These are phyloP conservation scores for Xiphorhynchus erythropygius DNA, from an alignment of 2,797 vertebrate genomes.

Conservation along the genomic window DNA sequence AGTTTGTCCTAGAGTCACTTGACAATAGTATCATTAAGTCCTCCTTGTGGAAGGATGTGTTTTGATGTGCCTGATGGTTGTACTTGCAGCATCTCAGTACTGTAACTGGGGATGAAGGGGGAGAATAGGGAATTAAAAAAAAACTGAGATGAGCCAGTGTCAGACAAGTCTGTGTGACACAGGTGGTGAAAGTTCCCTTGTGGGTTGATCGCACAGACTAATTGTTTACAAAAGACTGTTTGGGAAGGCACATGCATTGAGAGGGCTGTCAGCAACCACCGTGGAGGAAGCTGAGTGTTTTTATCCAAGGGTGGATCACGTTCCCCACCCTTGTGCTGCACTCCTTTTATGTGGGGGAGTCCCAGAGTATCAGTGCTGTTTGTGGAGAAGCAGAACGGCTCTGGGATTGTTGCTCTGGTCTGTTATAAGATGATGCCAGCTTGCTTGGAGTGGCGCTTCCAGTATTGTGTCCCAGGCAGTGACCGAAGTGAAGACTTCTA, in stretches of 20 bases:
- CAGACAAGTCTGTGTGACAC: background rate
- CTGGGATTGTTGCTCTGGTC: background rate
- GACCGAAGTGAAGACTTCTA: background rate
- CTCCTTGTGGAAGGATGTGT: background rate
- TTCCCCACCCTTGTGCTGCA: background rate
- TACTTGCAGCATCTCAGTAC: background rate
- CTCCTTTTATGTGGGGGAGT: background rate
- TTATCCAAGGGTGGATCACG: background rate
- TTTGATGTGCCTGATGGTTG: background rate
- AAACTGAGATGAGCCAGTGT: background rate
- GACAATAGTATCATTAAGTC: background rate
- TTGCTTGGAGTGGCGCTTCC: background rate
- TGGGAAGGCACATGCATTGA: background rate
- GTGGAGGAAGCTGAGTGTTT: background rate
- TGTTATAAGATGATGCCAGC: background rate
- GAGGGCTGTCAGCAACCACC: background rate
- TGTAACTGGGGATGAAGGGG: background rate
- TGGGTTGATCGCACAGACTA: fast-evolving
- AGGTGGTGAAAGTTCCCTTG: background rate
- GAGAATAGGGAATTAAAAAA: background rate
- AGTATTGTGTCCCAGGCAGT: background rate
- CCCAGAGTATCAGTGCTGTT: background rate
- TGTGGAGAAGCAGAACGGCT: background rate
- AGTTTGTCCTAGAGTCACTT: background rate
- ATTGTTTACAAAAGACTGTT: background rate